These are phyloP conservation scores for Nephrotoma flavescens DNA, from an alignment of 2,888 invertebrate species.

Conservation along the genomic window DNA sequence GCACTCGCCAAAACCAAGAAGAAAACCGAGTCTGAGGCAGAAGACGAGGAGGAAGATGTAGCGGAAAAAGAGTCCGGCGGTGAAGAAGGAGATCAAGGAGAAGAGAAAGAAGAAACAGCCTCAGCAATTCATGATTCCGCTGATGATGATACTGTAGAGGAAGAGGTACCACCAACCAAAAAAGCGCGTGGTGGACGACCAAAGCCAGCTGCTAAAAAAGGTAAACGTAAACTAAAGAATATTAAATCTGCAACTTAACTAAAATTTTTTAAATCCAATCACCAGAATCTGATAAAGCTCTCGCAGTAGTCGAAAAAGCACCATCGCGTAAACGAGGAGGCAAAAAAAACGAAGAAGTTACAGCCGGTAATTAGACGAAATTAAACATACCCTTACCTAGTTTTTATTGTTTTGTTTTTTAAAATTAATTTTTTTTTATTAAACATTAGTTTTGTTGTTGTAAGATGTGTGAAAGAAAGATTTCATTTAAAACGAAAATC, in stretches of 20 bases:
- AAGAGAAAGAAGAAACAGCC: slow-evolving; percentile 10
- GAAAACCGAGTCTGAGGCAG: slow-evolving; percentile 12
- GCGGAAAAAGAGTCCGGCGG: not conserved
- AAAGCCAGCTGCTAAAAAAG: slow-evolving; percentile 20
- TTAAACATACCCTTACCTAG: not conserved
- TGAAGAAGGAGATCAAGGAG: not conserved
- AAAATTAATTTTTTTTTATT: not conserved
- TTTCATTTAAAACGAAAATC: not conserved
- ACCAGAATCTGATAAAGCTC: not conserved
- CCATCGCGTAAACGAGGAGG: not conserved
- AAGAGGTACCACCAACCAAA: slow-evolving; percentile 10
- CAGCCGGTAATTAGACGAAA: not conserved
- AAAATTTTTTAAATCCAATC: not conserved
- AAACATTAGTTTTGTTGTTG: not conserved
- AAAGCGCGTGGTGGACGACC: slow-evolving; percentile 14
- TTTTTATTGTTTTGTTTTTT: not conserved
- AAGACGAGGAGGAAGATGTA: slow-evolving; percentile 9
- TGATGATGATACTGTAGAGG: not conserved
- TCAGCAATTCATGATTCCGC: slow-evolving; percentile 7
- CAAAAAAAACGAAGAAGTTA: not conserved
- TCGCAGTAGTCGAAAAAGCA: not conserved
- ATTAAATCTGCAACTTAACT: not conserved
- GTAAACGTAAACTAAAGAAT: not conserved
- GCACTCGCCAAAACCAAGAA: not conserved
- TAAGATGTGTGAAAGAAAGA: not conserved